These are phyloP conservation scores for Recurvirostra avosetta DNA, from an alignment of 2,113 vertebrate genomes.

Conservation along the genomic window DNA sequence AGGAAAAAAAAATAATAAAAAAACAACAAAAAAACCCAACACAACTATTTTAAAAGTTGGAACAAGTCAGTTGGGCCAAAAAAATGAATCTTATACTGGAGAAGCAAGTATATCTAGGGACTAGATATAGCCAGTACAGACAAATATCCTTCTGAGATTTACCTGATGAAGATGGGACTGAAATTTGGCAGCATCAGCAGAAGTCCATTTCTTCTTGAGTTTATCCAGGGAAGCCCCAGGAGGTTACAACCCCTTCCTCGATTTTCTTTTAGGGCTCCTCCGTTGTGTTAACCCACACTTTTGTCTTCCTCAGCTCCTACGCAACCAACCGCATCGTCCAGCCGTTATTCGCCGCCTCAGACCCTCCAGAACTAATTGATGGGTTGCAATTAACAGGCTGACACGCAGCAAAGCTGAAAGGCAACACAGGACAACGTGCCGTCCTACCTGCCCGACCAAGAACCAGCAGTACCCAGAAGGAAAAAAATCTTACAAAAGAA, in stretches of 20 bases:
- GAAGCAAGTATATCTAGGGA: not conserved
- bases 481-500: not conserved
- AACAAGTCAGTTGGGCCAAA: accelerated
- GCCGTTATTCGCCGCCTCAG: not conserved
- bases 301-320: not conserved
- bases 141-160: no score
- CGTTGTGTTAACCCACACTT: not conserved
- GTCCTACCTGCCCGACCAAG: not conserved
- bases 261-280: not conserved
- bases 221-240: not conserved
- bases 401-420: not conserved
- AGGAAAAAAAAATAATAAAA: not conserved
- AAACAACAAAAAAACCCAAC: not conserved
- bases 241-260: not conserved
- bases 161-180: not conserved
- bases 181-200: not conserved
- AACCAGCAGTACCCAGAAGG: no score
- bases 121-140: accelerated
- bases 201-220: accelerated
- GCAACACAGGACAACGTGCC: accelerated
- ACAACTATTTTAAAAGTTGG: not conserved
- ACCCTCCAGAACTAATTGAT: not conserved
- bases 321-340: not conserved
- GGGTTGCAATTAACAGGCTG: not conserved
- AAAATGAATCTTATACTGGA: not conserved